These are phyloP conservation scores for Polypedilum vanderplanki DNA, from an alignment of 1,140 invertebrate species.

Conservation along the genomic window DNA sequence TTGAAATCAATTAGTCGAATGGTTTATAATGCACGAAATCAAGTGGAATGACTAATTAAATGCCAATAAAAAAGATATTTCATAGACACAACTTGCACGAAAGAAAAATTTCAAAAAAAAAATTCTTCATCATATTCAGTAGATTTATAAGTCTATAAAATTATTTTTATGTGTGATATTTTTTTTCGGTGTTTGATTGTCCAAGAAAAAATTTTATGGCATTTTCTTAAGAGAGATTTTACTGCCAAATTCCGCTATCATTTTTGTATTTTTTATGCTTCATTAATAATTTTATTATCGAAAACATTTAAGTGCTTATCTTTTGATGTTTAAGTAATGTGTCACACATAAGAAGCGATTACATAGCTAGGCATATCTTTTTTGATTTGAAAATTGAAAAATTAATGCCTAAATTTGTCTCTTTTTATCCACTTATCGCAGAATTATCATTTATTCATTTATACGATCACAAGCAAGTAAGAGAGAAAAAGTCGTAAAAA, in stretches of 20 bases:
- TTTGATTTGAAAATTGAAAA: too few relatives aligned
- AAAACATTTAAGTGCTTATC: not conserved
- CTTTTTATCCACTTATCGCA: not conserved
- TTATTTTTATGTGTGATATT: slow-evolving; percentile 12
- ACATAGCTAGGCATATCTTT: too few relatives aligned
- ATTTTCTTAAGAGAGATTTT: not conserved
- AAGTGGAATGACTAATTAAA: slow-evolving; percentile 19
- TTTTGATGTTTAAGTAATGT: not conserved
- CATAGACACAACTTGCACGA: not conserved
- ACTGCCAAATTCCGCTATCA: slow-evolving; percentile 11
- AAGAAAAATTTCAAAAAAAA: not conserved
- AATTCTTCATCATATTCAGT: not conserved
- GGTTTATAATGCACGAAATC: not conserved
- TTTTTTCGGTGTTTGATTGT: not conserved
- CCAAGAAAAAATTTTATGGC: not conserved
- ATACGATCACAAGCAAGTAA: not conserved
- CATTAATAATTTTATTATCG: slow-evolving; percentile 6
- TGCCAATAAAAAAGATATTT: not conserved
- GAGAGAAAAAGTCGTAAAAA: not conserved
- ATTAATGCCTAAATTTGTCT: too few relatives aligned
- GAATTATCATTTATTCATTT: not conserved
- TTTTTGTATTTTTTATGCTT: not conserved
- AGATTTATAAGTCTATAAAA: not conserved
- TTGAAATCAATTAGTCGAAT: not conserved
- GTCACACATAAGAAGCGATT: too few relatives aligned